Evolutionary conservation across 2,113 vertebrate genomes (phyloP).

Genomic region (human (Homo sapiens)): GRCh38 chr21:41032501-41033000

Average conservation of each 20-base stretch:
- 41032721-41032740: not conserved
- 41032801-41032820: not conserved
- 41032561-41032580: not conserved
- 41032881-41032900: not conserved
- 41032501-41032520: not conserved
- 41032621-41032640: too few relatives aligned
- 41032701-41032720: too few relatives aligned
- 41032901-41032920: not conserved
- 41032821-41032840: not conserved
- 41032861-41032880: not conserved
- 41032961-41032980: not conserved
- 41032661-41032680: not conserved
- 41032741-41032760: not conserved
- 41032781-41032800: not conserved
- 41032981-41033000: not conserved
- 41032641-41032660: not conserved
- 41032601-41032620: not conserved
- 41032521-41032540: not conserved
- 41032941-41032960: not conserved
- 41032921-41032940: not conserved
- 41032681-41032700: not conserved
- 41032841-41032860: not conserved
- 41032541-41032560: not conserved
- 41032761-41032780: not conserved
- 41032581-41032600: not conserved